A percentile compares a stretch with the other conserved stretches of the same genome.
These are phyloP conservation scores for Callinectes sapidus DNA, from an alignment of 2,888 invertebrate species.

Conservation along the genomic window DNA sequence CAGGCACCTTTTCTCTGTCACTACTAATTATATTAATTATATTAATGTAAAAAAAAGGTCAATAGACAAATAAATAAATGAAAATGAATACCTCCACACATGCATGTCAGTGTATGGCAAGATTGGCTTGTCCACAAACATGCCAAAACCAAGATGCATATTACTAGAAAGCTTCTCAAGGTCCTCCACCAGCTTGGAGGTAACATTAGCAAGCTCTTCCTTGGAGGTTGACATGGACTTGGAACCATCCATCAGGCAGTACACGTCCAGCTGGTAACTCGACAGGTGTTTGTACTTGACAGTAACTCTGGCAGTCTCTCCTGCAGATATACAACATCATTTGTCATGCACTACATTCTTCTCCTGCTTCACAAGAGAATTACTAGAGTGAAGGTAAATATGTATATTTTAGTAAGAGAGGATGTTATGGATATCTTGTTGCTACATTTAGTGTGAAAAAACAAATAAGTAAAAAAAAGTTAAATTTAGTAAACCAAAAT, in stretches of 20 bases:
- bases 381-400: not conserved
- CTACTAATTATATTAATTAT: too few relatives aligned
- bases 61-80: not conserved
- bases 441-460: too few relatives aligned
- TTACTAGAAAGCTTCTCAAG: conserved; percentile 95
- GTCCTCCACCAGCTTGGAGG: conserved; percentile 85
- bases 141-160: conserved; percentile 89
- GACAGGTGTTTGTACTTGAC: conserved; percentile 51
- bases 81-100: conserved; percentile 18
- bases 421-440: too few relatives aligned
- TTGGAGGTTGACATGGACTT: conserved; percentile 99
- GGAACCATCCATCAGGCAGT: conserved; percentile 99
- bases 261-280: conserved; percentile 98
- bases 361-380: too few relatives aligned
- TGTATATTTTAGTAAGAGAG: too few relatives aligned
- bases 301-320: conserved; percentile 27
- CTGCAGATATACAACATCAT: conserved; percentile 16
- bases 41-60: not conserved
- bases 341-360: not conserved
- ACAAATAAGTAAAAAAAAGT: too few relatives aligned
- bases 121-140: conserved; percentile 97
- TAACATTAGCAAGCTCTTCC: conserved; percentile 90
- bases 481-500: too few relatives aligned
- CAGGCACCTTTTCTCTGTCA: too few relatives aligned
- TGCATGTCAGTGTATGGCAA: conserved; percentile 88